Percentiles rank a stretch among this genome's conserved stretches.
phyloP scores from a whole-genome alignment of 2,888 invertebrate genomes.

The Punctoribates punctum region DNA sequence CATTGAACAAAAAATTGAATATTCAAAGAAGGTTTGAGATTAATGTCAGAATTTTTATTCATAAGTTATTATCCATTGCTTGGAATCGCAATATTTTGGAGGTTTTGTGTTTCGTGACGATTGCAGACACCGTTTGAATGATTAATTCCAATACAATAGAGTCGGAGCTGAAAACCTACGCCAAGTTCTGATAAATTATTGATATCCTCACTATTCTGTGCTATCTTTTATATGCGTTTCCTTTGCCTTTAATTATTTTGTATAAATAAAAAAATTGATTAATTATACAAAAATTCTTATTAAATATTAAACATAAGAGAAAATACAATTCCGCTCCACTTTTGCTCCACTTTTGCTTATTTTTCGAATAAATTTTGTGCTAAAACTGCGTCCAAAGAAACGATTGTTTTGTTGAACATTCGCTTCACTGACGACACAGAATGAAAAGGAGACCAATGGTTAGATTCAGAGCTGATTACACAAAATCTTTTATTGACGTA shows the following conservation, averaged over 20 bases:
- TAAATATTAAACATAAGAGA: background rate
- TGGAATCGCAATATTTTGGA: background rate
- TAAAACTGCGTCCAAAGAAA: background rate
- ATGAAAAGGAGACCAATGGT: too few relatives aligned
- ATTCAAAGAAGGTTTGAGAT: background rate
- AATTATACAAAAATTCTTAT: background rate
- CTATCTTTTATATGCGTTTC: background rate
- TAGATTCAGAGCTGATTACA: too few relatives aligned
- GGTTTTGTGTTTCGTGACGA: background rate
- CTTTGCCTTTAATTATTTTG: constrained; percentile 7
- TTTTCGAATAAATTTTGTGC: background rate
- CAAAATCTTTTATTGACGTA: background rate
- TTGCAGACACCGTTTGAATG: constrained; percentile 9
- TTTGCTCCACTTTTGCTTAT: too few relatives aligned
- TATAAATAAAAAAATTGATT: constrained; percentile 9
- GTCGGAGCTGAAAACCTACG: background rate
- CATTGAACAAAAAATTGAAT: background rate
- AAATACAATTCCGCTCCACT: background rate
- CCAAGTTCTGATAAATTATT: background rate
- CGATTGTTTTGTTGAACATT: too few relatives aligned
- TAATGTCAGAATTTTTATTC: background rate
- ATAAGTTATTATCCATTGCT: constrained; percentile 1
- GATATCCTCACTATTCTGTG: background rate
- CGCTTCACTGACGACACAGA: too few relatives aligned
- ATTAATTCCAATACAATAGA: background rate